Conservation (phyloP, 2,888 invertebrate genomes). For the Limenitis camilla region DNA sequence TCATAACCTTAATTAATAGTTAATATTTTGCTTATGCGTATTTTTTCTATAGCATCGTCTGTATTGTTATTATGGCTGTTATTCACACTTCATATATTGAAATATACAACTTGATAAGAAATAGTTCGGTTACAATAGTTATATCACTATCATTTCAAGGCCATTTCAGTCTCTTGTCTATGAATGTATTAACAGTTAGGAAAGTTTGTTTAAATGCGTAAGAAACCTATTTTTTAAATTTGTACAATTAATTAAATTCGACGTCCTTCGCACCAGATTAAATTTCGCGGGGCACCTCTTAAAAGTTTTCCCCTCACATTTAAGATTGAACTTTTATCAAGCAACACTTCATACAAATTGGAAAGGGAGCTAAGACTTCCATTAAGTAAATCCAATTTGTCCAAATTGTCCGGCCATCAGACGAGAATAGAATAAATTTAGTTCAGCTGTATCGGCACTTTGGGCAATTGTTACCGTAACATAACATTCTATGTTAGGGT, state of each 20-base stretch:
- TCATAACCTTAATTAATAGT: too few species aligned
- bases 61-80: too few species aligned
- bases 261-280: conserved; percentile 8
- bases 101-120: too few species aligned
- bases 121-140: too few species aligned
- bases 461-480: conserved; percentile 14
- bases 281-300: conserved; percentile 2
- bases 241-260: not conserved
- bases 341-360: conserved; percentile 28
- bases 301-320: conserved; percentile 9
- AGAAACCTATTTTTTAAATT: too few species aligned
- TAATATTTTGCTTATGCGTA: too few species aligned
- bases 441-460: conserved; percentile 19
- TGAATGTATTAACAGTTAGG: too few species aligned
- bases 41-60: too few species aligned
- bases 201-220: too few species aligned
- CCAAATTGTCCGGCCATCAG: conserved; percentile 27
- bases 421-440: conserved; percentile 26
- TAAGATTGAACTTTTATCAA: conserved; percentile 20
- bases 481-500: not conserved
- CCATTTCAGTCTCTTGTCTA: too few species aligned
- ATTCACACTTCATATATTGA: too few species aligned
- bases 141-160: too few species aligned
- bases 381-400: conserved; percentile 33
- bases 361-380: conserved; percentile 26